Conservation (phyloP, 2,797 vertebrate genomes). For the Tympanoctomys barrerae region DNA sequence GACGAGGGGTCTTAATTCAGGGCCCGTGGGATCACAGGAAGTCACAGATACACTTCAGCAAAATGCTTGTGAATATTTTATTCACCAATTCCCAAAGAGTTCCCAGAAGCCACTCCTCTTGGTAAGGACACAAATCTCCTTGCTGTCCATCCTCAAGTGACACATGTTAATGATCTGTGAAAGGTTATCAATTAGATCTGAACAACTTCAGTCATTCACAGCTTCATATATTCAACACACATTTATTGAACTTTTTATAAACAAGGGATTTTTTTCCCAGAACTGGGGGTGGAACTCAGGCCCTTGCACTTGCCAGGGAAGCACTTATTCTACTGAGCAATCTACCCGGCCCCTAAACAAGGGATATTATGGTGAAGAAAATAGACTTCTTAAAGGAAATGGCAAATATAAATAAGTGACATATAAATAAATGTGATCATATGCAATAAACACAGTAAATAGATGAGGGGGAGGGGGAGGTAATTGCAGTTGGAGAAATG, state of each 20-base stretch:
- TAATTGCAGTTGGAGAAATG: not conserved
- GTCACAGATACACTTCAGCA: not conserved
- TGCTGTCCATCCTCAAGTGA: not conserved
- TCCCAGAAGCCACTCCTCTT: not conserved
- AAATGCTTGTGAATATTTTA: conserved; percentile 11
- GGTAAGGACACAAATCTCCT: conserved; percentile 42
- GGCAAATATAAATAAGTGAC: not conserved
- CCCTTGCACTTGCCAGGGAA: too few relatives aligned
- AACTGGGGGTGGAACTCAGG: too few relatives aligned
- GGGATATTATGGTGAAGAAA: not conserved
- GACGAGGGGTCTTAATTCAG: not conserved
- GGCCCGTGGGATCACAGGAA: not conserved
- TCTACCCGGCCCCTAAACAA: not conserved
- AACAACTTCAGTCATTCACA: not conserved
- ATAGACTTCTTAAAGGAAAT: not conserved
- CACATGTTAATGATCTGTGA: not conserved
- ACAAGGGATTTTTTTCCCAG: not conserved
- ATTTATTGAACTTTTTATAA: conserved; percentile 6
- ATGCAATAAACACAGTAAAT: not conserved
- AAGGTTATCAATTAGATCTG: not conserved
- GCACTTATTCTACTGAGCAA: too few relatives aligned
- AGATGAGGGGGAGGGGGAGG: not conserved
- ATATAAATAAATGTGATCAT: not conserved
- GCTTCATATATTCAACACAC: not conserved
- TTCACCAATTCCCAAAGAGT: not conserved